Evolutionary conservation across 2,888 invertebrate species (phyloP), one percentile per base, ranked within the genome.

Genomic region (Colletes collaris): DNA sequence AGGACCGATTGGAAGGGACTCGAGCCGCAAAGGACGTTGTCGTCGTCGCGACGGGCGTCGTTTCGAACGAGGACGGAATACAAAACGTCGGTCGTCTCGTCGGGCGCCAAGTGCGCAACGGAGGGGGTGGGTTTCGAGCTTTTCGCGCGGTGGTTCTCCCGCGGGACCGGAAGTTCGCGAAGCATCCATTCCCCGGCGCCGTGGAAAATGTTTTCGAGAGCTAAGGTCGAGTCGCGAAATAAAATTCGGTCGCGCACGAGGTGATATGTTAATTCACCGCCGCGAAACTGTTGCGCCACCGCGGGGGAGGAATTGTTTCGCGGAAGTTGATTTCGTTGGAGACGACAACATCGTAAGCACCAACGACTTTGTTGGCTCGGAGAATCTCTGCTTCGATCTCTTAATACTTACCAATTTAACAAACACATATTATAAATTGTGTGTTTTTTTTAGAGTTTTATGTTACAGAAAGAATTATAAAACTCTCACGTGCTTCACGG

Each of bases 201-300:
- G 76, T 76, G 81, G 74, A 76, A 85, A 85, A 83, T 85, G 79
- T 85, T 85, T 85, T 85, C 40, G 85, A 79, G 77, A 76, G 55
- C 72, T 76, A 75, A 79, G 73, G 63, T 71, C 63, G 81, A 50
- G 53, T 56, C 58, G 59, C 50, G 55, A 71, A 79, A 71, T 67
- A 78, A 74, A 66, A 78, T 27, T 63, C 52, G 73, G 10, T 7
- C 52, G 59, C 37, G 65, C 60, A 62, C 55, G 67, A 59, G 59
- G 53, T 46, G 56, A 56, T 66, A 66, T 66, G 53, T 70, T 60
- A 69, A 60, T 60, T 59, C 52, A n/a, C 3, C 49, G 37, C 1
- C 2, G 16, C 3, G 46, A 0, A 60, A 46, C 60, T 60, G 60
- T 60, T 46, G 60, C 46, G 60, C 19, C 62, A 62, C 62, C 44